Evolutionary conservation across 2,797 vertebrate species (phyloP), one percentile per base, ranked within the genome.

Genomic region (Oophaga sylvatica): DNA sequence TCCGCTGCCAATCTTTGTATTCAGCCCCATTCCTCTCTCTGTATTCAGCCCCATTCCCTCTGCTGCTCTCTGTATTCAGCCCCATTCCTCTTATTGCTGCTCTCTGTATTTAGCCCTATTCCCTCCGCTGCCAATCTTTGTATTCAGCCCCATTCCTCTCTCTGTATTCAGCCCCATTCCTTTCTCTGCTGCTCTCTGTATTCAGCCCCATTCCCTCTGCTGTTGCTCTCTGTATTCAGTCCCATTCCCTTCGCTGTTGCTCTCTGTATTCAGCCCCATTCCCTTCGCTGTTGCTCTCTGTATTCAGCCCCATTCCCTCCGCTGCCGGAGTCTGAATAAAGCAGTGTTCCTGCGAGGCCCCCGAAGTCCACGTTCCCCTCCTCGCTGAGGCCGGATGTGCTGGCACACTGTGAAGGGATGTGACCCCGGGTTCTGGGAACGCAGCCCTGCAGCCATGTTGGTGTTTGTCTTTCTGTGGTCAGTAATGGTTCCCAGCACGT

Each of bases 371-470:
- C 11, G 79, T 20, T 9, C 62, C 59, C 56, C 29, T 62, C 19
- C 70, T 79, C 56, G 9, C 71, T 73, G 76, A 59, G 48, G 56
- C 41, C 17, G 77, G 59, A 71, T 26, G 45, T 59, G 76, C 65
- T 53, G 76, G 45, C 67, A 20, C 11, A 6, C 19, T 45, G 13
- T 5, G 41, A 57, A 35, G 67, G 56, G 81, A 57, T 12, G 68
- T 76, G 70, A 83, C 84, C 48, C 57, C 0, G 13, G 77, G 83
- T 75, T 78, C 82, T 85, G 80, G 82, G 80, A 85, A 89, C 29
- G 56, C 31, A 11, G 60, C 76, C 13, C 22, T 29, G 67, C n/a
- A 63, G 83, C 57, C 85, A 81, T 81, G 81, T 80, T 80, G 57
- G 7, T 73, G 11, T 71, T 79, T 71, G 9, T 77, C 77, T 84